Base-by-base conservation (phyloP, 1,140 invertebrate species). In the Scaptomyza pallida region DNA sequence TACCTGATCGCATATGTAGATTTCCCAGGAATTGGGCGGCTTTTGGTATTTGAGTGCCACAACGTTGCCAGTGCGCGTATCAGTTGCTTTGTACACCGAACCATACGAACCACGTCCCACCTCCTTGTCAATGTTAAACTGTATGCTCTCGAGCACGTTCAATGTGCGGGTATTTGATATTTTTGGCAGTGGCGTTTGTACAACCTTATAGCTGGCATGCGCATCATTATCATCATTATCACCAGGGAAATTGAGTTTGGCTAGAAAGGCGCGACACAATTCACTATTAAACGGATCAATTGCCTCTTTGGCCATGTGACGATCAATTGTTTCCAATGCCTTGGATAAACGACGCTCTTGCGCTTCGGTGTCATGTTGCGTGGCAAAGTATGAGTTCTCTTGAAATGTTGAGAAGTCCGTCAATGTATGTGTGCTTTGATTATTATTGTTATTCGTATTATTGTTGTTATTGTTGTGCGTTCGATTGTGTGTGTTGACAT, bases 1-100 rank as follows among this genome's bases (percentile, higher is more conserved):
- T 5, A 97, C 94, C 92, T 96, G 95, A 91, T 94, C 93, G 75
- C 94, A 95, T 77, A 97, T 96, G 77, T 97, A 97, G 85, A 94
- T 96, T 89, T 97, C 96, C 96, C 96, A 97, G 41, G 94, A 93
- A 89, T 95, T 95, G 43, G 95, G 93, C 1, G 95, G 95, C 89
- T 95, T 96, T 91, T 96, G 95, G 78, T 94, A 95, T 91, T 96
- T 96, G 5, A 95, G 91, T 3, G 95, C 95, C 57, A 96, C 94
- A 2, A 93, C 92, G 69, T 93, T 93, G 72, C 93, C 93, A 8
- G 92, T 94, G 70, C 93, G 92, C 10, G 57, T 54, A 47, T 91
- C 89, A 0, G 88, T 89, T 15, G 90, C 91, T 78, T 95, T 93
- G 74, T 94, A 95, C 21, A 96, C 95, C 10, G 94, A 94, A 23